Conservation (phyloP, 2,888 invertebrate species). For the Acrocyrtus sp. region DNA sequence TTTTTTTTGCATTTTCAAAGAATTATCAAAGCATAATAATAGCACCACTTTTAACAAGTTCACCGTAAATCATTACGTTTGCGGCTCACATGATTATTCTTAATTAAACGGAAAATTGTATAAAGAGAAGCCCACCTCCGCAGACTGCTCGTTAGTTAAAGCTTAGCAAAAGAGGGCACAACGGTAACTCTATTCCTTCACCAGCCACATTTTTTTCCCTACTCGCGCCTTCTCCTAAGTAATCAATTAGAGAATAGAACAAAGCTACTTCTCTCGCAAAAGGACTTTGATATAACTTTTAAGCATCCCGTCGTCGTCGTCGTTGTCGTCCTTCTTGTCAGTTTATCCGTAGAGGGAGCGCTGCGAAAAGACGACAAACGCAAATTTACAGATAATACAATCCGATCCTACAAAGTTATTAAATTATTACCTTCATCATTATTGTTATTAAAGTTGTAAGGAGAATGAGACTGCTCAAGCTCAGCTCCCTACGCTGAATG, state of each 20-base stretch:
- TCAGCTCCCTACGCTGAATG: no score
- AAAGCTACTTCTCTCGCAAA: constrained; percentile 22
- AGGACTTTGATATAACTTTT: no score
- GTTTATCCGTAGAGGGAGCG: no score
- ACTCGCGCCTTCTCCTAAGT: background rate
- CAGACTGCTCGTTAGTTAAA: background rate
- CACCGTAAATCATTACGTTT: background rate
- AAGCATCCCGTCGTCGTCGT: no score
- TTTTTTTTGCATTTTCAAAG: background rate
- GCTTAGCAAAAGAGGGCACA: no score
- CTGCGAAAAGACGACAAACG: background rate
- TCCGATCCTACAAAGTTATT: constrained; percentile 31
- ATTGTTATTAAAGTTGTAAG: background rate
- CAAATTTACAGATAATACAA: constrained; percentile 18
- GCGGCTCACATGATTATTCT: no score
- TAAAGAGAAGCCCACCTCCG: background rate
- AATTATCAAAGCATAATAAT: background rate
- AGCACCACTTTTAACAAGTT: background rate
- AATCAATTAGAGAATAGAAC: background rate
- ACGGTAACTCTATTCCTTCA: no score
- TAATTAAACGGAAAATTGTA: background rate
- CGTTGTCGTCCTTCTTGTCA: no score
- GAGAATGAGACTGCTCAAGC: no score
- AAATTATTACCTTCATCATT: background rate
- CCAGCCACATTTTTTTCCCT: no score